phyloP scores from a whole-genome alignment of 1,140 invertebrate genomes.

The Dendrolimus kikuchii region DNA sequence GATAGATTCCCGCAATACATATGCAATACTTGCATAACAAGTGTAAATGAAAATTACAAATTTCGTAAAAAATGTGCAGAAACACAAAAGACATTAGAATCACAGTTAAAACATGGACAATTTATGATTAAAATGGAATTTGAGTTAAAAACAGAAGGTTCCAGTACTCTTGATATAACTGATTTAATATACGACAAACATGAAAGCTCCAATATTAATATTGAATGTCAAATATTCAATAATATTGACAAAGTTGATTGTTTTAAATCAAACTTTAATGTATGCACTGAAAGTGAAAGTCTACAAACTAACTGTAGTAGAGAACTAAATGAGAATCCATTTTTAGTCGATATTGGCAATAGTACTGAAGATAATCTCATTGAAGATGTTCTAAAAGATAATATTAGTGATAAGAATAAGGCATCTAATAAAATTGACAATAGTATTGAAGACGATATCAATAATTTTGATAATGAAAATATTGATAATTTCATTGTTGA shows the following conservation, averaged over 20 bases:
- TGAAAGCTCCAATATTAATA: not conserved
- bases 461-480: too few relatives aligned
- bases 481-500: too few relatives aligned
- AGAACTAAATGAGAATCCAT: too few relatives aligned
- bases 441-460: constrained; percentile 10
- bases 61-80: constrained; percentile 46
- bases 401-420: not conserved
- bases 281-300: constrained; percentile 17
- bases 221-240: constrained; percentile 1
- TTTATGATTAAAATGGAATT: constrained; percentile 31
- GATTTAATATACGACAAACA: constrained; percentile 22
- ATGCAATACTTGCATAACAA: constrained; percentile 39
- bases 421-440: constrained; percentile 6
- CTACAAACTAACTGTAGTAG: constrained; percentile 39
- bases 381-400: not conserved
- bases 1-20: constrained; percentile 45
- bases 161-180: constrained; percentile 31
- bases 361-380: not conserved
- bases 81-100: constrained; percentile 25
- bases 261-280: not conserved
- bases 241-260: not conserved
- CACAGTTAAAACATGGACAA: constrained; percentile 19
- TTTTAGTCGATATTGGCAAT: not conserved
- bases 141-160: constrained; percentile 20
- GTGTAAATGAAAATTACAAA: constrained; percentile 45